Evolutionary conservation across 2,888 invertebrate species (phyloP).

Genomic region (Eilema sororculum): DNA sequence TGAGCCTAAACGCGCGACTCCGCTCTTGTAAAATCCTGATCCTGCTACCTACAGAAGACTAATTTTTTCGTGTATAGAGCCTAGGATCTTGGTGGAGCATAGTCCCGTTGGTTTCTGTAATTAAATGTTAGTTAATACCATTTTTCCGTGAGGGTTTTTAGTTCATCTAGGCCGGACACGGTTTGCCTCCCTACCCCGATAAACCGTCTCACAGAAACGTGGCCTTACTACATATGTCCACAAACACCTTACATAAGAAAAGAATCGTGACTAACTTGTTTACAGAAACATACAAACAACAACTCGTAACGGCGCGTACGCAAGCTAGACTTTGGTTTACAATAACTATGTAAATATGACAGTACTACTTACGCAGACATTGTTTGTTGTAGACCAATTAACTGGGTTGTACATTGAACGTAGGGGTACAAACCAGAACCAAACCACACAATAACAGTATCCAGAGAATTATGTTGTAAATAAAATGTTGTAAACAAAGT

Average conservation of each 20-base stretch:
- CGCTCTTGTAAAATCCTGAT: too few species aligned
- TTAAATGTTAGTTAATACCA: too few species aligned
- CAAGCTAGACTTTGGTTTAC: background rate
- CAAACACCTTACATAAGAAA: conserved; percentile 14
- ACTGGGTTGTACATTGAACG: background rate
- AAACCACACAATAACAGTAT: background rate
- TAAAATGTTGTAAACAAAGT: background rate
- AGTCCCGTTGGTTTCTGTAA: too few species aligned
- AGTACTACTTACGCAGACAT: conserved; percentile 3
- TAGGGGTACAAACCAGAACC: background rate
- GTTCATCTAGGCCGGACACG: background rate
- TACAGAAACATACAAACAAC: conserved; percentile 5
- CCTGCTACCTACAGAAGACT: too few species aligned
- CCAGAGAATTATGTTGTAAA: background rate
- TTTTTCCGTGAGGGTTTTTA: too few species aligned
- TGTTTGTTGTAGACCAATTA: background rate
- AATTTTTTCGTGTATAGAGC: too few species aligned
- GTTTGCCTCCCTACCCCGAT: background rate
- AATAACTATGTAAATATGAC: conserved; percentile 3
- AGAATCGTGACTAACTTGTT: conserved; percentile 15
- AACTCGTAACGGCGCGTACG: conserved; percentile 5
- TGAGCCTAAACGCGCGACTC: too few species aligned
- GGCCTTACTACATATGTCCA: too few species aligned
- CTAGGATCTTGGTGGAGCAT: too few species aligned
- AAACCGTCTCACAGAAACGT: background rate